phyloP scores from a whole-genome alignment of 2,888 invertebrate species.

The Watsonalla cultraria region DNA sequence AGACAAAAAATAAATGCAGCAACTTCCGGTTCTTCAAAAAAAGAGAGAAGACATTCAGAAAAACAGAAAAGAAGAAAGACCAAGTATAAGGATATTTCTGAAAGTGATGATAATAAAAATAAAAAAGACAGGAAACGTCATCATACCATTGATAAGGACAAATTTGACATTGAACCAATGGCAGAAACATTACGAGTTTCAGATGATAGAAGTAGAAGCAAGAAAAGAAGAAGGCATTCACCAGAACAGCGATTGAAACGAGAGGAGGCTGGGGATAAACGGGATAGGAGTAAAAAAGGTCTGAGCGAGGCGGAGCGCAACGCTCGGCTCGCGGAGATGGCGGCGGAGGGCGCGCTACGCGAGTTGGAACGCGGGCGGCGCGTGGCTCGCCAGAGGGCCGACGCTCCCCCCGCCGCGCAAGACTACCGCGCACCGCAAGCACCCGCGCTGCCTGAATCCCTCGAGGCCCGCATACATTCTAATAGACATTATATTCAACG shows the following conservation, averaged over 20 bases:
- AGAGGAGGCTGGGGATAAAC: slow-evolving; percentile 23
- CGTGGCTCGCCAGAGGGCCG: slow-evolving; percentile 79
- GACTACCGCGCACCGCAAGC: slow-evolving; percentile 76
- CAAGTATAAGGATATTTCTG: slow-evolving; percentile 20
- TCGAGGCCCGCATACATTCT: slow-evolving; percentile 91
- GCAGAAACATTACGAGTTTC: background rate
- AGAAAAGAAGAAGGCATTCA: background rate
- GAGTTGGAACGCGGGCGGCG: slow-evolving; percentile 82
- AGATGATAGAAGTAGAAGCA: slow-evolving; percentile 8
- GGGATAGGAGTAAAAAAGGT: slow-evolving; percentile 21
- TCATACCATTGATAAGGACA: slow-evolving; percentile 25
- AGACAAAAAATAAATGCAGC: slow-evolving; percentile 12
- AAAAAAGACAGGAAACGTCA: slow-evolving; percentile 21
- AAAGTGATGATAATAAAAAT: slow-evolving; percentile 18
- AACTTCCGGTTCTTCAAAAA: slow-evolving; percentile 6
- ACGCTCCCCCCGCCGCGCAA: slow-evolving; percentile 39
- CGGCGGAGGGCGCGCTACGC: slow-evolving; percentile 85
- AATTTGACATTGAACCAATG: background rate
- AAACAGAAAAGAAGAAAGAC: slow-evolving; percentile 27
- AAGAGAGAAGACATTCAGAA: slow-evolving; percentile 7
- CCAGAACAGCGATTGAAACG: slow-evolving; percentile 5
- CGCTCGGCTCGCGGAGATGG: slow-evolving; percentile 85
- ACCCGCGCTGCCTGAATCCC: slow-evolving; percentile 83
- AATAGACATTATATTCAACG: slow-evolving; percentile 95
- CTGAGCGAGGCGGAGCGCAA: slow-evolving; percentile 75